Evolutionary conservation across 2,888 invertebrate species (phyloP).

Genomic region (Drosophila hamatofila): DNA sequence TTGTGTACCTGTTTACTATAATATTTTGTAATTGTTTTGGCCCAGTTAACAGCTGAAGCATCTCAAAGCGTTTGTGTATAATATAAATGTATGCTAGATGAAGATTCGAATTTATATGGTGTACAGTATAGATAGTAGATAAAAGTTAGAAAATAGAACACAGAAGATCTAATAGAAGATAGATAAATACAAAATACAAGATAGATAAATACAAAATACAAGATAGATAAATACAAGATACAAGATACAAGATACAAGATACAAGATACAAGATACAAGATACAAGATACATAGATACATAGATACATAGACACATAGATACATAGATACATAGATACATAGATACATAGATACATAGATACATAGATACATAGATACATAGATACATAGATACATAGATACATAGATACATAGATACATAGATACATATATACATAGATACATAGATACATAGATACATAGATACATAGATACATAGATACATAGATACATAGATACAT

Average conservation of each 20-base stretch:
- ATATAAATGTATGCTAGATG: slow-evolving; percentile 16
- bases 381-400: neutral
- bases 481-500: no score
- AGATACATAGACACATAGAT: neutral
- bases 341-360: neutral
- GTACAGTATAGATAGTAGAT: neutral
- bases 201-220: neutral
- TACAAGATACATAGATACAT: neutral
- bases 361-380: neutral
- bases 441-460: no score
- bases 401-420: neutral
- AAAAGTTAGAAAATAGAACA: neutral
- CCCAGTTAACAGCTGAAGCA: slow-evolving; percentile 61
- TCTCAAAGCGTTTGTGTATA: slow-evolving; percentile 41
- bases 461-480: no score
- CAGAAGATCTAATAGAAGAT: neutral
- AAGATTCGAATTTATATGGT: neutral
- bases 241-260: neutral
- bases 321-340: neutral
- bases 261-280: neutral
- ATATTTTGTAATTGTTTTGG: slow-evolving; percentile 70
- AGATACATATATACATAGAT: neutral
- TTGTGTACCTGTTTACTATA: slow-evolving; percentile 42
- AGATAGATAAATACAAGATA: neutral
- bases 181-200: neutral